A percentile compares a stretch with the other conserved stretches of the same genome.
Conservation (phyloP, 1,140 invertebrate species). For the Drosophila bocki region DNA sequence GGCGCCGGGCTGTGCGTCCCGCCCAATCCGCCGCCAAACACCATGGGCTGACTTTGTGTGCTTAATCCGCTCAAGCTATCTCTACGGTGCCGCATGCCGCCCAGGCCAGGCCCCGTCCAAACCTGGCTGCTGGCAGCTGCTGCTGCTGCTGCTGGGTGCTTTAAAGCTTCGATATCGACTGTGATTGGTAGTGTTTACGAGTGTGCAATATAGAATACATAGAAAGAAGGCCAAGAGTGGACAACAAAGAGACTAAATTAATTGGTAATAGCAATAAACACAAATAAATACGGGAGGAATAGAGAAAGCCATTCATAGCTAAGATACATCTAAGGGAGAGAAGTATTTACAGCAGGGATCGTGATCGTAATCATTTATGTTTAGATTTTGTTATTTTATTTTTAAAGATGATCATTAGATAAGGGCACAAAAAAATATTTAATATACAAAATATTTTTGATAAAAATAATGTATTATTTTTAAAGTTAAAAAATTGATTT, state of each 20-base stretch:
- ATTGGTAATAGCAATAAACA: conserved; percentile 31
- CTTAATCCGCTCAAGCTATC: conserved; percentile 85
- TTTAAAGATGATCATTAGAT: too few species aligned
- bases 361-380: too few species aligned
- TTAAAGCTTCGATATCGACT: conserved; percentile 85
- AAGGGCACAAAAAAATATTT: too few species aligned
- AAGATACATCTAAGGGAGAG: conserved; percentile 1
- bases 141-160: conserved; percentile 80
- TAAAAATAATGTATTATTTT: too few species aligned
- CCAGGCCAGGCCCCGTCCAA: conserved; percentile 59
- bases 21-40: conserved; percentile 82
- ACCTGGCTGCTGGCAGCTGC: conserved; percentile 46
- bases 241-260: conserved; percentile 57
- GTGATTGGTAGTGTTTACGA: conserved; percentile 38
- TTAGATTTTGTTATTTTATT: too few species aligned
- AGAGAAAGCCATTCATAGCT: conserved; percentile 11
- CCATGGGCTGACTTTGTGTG: conserved; percentile 84
- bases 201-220: conserved; percentile 51
- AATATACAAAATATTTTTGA: too few species aligned
- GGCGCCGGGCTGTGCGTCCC: conserved; percentile 84
- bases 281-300: conserved; percentile 23
- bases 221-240: conserved; percentile 50
- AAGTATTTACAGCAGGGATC: neutral
- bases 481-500: too few species aligned
- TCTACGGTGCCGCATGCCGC: conserved; percentile 85